Percentiles rank a stretch among this genome's conserved stretches.
phyloP scores from a whole-genome alignment of 1,140 invertebrate genomes.

The Leptestheria dahalacensis region DNA sequence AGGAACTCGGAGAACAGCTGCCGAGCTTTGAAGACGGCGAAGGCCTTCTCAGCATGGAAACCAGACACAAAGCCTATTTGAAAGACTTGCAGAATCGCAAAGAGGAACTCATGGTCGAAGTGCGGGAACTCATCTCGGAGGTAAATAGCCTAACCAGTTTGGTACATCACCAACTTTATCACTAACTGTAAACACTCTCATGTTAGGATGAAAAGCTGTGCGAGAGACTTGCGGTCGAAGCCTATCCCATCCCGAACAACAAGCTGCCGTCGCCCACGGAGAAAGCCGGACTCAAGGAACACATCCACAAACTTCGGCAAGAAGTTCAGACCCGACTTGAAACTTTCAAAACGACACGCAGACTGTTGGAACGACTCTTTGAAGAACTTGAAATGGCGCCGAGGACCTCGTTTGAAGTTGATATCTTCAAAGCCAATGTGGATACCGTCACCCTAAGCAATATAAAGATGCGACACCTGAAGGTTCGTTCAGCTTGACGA shows the following conservation, averaged over 20 bases:
- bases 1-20: neutral
- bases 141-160: neutral
- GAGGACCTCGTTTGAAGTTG: constrained; percentile 4
- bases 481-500: constrained; percentile 1
- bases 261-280: neutral
- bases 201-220: neutral
- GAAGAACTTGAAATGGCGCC: neutral
- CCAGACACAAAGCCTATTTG: neutral
- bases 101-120: neutral
- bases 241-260: neutral
- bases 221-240: neutral
- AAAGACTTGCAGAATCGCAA: neutral
- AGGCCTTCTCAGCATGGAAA: neutral
- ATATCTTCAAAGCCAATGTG: neutral
- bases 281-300: neutral
- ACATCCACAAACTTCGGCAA: neutral
- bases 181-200: neutral
- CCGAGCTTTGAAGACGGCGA: neutral
- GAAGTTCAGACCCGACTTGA: neutral
- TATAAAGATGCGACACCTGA: neutral
- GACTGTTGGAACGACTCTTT: neutral
- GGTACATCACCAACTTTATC: neutral
- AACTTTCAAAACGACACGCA: neutral
- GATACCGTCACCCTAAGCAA: neutral
- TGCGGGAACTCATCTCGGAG: neutral